Base-by-base conservation (phyloP, 2,113 vertebrate genomes). In the Eleginops maclovinus region DNA sequence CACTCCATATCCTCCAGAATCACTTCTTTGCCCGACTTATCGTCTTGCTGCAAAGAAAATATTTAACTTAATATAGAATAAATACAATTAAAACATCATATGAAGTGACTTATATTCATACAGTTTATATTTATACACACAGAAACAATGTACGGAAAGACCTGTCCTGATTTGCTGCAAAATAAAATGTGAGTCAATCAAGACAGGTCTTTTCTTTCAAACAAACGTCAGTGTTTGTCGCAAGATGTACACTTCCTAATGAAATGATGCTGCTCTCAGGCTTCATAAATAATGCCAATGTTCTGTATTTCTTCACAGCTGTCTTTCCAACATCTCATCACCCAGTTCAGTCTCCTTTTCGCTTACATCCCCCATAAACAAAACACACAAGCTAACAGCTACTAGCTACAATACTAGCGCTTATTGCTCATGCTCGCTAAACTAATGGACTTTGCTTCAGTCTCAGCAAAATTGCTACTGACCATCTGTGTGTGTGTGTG, bases 1-100 rank as follows among this genome's bases (percentile, higher is more conserved):
- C 97, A 99, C 80, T 99, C 98, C 0, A 92, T 82, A 62, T 99
- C 98, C 19, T 99, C 98, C 51, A 99, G 95, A 79, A 99, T 94
- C 16, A 72, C 88, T 76, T 99, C 98, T 84, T 97, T 98, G 66
- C 96, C 94, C 43, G 96, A 94, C 89, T 96, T 98, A 40, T 99
- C 97, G 28, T 99, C 98, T n/a, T 97, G 97, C 92, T 98, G 95
- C 81, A 84, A 65, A 78, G 7, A 59, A 55, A 74, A 72, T 36
- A 36, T 36, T 36, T 7, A 36, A 36, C 31, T 36, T 36, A 36
- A 7, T 8, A 36, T 8, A 8, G 31, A 36, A 36, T 1, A 1
- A 36, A 36, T 36, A 7, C 1, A 36, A 36, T 36, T 0, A 36
- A 36, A 36, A 7, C 31, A 36, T 36, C 1, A 36, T 36, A 36